Evolutionary conservation across 2,113 vertebrate genomes (phyloP).

Genomic region (Chionomys nivalis): DNA sequence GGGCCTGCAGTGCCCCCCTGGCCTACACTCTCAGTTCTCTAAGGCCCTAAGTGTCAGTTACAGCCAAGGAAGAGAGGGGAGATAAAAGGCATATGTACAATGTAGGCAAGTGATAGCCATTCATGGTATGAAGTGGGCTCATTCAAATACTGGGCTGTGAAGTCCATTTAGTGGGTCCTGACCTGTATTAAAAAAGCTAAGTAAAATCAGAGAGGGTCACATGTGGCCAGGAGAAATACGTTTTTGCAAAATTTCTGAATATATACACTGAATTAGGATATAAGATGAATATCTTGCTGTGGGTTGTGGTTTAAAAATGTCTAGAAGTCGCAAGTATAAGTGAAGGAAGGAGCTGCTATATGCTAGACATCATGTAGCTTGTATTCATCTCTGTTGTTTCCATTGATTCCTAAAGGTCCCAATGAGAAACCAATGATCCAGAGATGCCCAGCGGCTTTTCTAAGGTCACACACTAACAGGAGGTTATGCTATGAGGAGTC

Average conservation of each 20-base stretch:
- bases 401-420: neutral
- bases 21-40: too few relatives aligned
- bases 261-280: neutral
- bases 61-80: neutral
- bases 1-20: neutral
- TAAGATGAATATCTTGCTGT: neutral
- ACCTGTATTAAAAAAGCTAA: neutral
- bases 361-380: rapidly evolving
- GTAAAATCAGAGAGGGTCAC: neutral
- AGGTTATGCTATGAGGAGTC: neutral
- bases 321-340: neutral
- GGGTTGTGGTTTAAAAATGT: neutral
- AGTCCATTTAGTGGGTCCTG: neutral
- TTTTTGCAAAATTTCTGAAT: neutral
- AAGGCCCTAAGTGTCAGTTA: neutral
- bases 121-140: neutral
- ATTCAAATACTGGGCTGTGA: neutral
- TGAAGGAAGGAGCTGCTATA: neutral
- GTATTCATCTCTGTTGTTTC: neutral
- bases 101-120: neutral
- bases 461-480: neutral
- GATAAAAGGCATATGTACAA: neutral
- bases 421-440: neutral
- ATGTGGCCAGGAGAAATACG: neutral
- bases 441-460: neutral